Evolutionary conservation across 2,888 invertebrate species (phyloP).

Genomic region (Capitulum mitella): DNA sequence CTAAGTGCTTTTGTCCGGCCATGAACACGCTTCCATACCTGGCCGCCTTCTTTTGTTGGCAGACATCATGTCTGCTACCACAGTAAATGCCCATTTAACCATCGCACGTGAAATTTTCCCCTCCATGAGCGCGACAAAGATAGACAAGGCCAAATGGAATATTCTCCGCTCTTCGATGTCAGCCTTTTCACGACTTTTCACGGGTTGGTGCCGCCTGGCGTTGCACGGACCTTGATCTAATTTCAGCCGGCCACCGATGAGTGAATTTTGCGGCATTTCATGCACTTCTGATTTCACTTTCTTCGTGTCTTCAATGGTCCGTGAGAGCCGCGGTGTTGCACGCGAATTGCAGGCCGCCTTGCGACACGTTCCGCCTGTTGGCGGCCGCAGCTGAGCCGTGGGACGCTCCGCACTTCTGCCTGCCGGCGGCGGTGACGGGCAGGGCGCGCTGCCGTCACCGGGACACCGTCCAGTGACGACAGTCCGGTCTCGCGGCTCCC

Average conservation of each 20-base stretch:
- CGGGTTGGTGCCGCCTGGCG: background rate
- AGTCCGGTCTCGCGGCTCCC: too few species aligned
- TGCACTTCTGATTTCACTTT: conserved; percentile 24
- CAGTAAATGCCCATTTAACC: background rate
- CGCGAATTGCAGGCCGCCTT: conserved; percentile 4
- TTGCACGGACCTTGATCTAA: conserved; percentile 22
- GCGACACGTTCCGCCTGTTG: background rate
- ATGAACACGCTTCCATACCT: background rate
- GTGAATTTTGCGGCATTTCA: conserved; percentile 10
- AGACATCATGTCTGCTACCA: background rate
- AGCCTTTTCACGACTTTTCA: background rate
- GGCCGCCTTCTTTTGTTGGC: background rate
- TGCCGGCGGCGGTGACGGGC: too few species aligned
- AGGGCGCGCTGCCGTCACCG: too few species aligned
- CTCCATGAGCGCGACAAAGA: background rate
- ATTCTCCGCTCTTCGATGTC: background rate
- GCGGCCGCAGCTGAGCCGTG: background rate
- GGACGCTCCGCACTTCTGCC: background rate
- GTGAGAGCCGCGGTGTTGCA: conserved; percentile 1
- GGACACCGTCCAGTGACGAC: too few species aligned
- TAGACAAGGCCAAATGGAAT: background rate
- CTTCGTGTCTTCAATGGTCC: conserved; percentile 20
- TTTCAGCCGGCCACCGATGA: background rate
- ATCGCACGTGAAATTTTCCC: conserved; percentile 1
- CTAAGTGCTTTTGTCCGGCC: background rate